Evolutionary conservation across 2,113 vertebrate species (phyloP).

Genomic region (Cnemophilus loriae): DNA sequence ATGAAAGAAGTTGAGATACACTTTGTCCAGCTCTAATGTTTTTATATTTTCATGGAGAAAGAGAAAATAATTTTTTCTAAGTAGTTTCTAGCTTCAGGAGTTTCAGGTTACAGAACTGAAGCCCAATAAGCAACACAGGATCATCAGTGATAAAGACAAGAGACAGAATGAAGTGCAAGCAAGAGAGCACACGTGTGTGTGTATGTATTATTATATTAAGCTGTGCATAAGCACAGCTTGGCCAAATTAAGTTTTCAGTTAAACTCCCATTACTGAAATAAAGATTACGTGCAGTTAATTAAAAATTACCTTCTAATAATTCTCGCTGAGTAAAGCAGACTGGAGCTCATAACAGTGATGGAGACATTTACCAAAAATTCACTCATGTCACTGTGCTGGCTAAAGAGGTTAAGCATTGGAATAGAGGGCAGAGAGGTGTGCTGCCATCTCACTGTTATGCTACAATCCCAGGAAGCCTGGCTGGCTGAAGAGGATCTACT

Average conservation of each 20-base stretch:
- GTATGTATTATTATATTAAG: neutral
- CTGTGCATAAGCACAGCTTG: neutral
- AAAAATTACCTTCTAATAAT: neutral
- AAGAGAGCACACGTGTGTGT: rapidly evolving
- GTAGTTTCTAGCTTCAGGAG: neutral
- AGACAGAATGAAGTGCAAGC: neutral
- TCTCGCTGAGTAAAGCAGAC: neutral
- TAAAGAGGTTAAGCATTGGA: neutral
- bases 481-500: neutral
- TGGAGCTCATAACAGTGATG: neutral
- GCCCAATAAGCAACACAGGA: neutral
- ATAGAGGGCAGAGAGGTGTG: neutral
- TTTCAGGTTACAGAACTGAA: neutral
- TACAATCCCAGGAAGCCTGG: neutral
- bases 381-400: neutral
- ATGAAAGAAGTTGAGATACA: neutral
- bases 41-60: neutral
- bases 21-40: neutral
- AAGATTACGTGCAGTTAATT: neutral
- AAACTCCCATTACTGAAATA: neutral
- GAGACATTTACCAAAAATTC: neutral
- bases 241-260: constrained; percentile 10
- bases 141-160: neutral
- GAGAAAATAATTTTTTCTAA: neutral
- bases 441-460: neutral